A percentile compares a stretch with the other conserved stretches of the same genome.
Evolutionary conservation across 1,140 invertebrate genomes (phyloP).

Genomic region (Diorhabda sublineata): DNA sequence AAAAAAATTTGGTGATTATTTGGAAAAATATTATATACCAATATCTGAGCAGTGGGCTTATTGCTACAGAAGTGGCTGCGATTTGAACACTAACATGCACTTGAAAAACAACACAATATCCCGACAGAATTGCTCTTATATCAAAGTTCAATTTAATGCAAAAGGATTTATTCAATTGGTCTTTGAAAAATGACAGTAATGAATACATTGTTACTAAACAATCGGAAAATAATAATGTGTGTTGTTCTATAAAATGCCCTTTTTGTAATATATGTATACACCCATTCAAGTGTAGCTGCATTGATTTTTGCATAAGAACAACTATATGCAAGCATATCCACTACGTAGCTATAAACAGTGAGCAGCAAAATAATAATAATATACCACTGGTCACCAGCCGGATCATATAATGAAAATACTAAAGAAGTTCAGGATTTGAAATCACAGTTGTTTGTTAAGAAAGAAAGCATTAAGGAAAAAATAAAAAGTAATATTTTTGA

Average conservation of each 20-base stretch:
- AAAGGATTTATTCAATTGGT: neutral
- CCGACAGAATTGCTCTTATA: neutral
- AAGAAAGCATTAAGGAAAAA: neutral
- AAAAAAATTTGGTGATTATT: constrained; percentile 16
- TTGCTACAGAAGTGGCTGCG: constrained; percentile 18
- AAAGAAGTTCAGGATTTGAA: neutral
- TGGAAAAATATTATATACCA: constrained; percentile 13
- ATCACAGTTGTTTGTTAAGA: neutral
- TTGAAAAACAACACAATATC: neutral
- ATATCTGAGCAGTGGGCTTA: constrained; percentile 25
- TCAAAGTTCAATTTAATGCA: neutral
- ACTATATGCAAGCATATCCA: constrained; percentile 18
- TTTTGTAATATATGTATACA: constrained; percentile 16
- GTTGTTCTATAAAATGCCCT: constrained; percentile 8
- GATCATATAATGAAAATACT: neutral
- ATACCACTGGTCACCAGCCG: neutral
- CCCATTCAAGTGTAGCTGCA: constrained; percentile 7
- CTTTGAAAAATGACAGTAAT: neutral
- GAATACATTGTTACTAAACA: neutral
- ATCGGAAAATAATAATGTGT: neutral
- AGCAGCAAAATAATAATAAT: neutral
- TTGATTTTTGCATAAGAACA: constrained; percentile 7
- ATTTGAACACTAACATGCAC: constrained; percentile 28
- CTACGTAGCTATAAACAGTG: neutral
- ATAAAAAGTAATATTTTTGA: neutral